phyloP scores from a whole-genome alignment of 2,888 invertebrate genomes.

The Colostygia pectinataria region DNA sequence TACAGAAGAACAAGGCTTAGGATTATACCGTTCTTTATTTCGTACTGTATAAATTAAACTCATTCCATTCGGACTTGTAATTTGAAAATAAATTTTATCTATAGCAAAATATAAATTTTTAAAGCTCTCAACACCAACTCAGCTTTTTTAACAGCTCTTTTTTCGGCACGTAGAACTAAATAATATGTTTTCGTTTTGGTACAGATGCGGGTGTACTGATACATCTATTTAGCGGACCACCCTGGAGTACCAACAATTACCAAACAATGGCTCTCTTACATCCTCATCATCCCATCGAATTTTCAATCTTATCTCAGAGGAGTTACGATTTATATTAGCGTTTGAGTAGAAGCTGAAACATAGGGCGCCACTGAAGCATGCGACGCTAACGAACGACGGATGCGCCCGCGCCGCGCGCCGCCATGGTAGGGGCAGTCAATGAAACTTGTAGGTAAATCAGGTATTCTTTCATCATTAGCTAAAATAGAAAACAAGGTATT shows the following conservation, averaged over 20 bases:
- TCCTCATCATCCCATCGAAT: not conserved
- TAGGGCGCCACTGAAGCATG: slow-evolving; percentile 32
- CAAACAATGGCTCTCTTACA: slow-evolving; percentile 33
- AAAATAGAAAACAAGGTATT: not conserved
- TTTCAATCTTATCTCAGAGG: slow-evolving; percentile 1
- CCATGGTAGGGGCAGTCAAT: slow-evolving; percentile 29
- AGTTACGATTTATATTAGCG: slow-evolving; percentile 3
- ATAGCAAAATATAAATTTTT: no score
- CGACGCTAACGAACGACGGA: slow-evolving; percentile 29
- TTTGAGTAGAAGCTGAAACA: slow-evolving; percentile 17
- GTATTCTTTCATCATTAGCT: slow-evolving; percentile 12
- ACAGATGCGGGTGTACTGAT: slow-evolving; percentile 35
- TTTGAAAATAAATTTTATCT: no score
- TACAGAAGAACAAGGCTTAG: no score
- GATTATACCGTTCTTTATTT: no score
- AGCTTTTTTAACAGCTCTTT: no score
- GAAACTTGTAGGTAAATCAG: slow-evolving; percentile 25
- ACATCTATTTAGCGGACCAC: slow-evolving; percentile 35
- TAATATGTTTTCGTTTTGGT: slow-evolving; percentile 4
- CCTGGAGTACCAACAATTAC: slow-evolving; percentile 30
- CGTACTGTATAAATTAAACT: no score
- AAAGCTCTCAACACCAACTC: no score
- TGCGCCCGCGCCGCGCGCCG: slow-evolving; percentile 19
- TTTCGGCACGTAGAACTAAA: slow-evolving; percentile 21
- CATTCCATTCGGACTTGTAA: no score